Evolutionary conservation across 2,888 invertebrate genomes (phyloP), one percentile per base, ranked within the genome.

Genomic region (Tortricodes alternella): DNA sequence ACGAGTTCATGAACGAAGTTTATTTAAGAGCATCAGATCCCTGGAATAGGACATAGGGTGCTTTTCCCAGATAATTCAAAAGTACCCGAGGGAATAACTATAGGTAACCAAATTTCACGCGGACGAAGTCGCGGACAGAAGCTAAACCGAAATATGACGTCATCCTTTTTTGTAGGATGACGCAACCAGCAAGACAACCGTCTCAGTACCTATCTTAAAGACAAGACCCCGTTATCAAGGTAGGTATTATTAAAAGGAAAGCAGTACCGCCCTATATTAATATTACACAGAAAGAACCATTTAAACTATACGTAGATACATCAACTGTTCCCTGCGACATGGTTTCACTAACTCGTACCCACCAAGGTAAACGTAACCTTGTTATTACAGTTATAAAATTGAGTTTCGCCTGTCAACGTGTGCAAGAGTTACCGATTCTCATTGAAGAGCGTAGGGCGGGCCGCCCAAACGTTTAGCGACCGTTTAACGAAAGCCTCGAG

Each of bases 391-490:
- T 0, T 0, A 44, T 76, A 86, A 64, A 68, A 80, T 71, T 63
- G 62, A 67, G 58, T 72, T 76, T 74, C 8, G 38, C 41, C 53
- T 49, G 51, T 55, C 9, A 15, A 29, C 60, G 41, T 29, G 48
- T 56, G 62, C 70, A 66, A 61, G 66, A 69, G 60, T 59, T 50
- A 29, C 78, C 74, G 60, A 74, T 75, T 82, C 74, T 69, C 61
- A 70, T 71, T 71, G 70, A 76, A 80, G 77, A 73, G 66, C 68
- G 80, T 81, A 88, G 89, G 90, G 90, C 90, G 89, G 89, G 87
- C 89, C 89, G 90, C 90, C 90, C 90, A 90, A 90, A 83, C 90
- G 89, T 89, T 90, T 90, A 89, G 83, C 84, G 82, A 84, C 77
- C 88, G 88, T 89, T 90, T 90, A 89, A 80, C 83, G 79, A 78